phyloP scores from a whole-genome alignment of 2,797 vertebrate genomes.

The Eulemur coronatus region DNA sequence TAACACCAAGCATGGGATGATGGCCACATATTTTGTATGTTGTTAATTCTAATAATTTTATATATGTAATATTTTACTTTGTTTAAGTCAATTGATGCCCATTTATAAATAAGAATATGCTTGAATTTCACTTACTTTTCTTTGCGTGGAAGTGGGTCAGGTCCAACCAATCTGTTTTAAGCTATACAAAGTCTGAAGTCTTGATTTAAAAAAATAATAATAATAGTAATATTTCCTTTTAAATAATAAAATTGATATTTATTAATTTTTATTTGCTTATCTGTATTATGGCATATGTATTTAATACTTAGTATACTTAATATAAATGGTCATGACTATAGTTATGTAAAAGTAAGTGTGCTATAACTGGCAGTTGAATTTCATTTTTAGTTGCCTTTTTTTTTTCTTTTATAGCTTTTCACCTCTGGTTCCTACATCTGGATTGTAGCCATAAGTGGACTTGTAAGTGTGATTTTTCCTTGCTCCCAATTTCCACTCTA shows the following conservation, averaged over 20 bases:
- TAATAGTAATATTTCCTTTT: background rate
- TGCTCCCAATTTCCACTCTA: background rate
- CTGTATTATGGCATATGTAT: background rate
- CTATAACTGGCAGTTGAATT: conserved; percentile 45
- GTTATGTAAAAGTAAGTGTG: conserved; percentile 14
- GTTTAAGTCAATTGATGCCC: background rate
- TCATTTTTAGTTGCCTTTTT: conserved; percentile 68
- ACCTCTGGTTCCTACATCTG: conserved; percentile 96
- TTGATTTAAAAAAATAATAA: background rate
- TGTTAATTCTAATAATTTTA: conserved; percentile 16
- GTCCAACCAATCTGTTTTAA: background rate
- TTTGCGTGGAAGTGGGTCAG: background rate
- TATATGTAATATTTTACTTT: background rate
- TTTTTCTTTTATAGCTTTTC: conserved; percentile 91
- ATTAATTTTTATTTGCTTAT: conserved; percentile 17
- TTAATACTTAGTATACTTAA: background rate
- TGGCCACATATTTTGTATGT: background rate
- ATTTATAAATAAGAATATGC: background rate
- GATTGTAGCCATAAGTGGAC: conserved; percentile 95
- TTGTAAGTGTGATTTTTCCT: conserved; percentile 89
- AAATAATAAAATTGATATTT: background rate
- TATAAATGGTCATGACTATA: background rate
- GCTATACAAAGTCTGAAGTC: background rate
- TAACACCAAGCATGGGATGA: background rate
- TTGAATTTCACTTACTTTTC: conserved; percentile 34